Conservation (phyloP, 2,888 invertebrate species). For the Mongoloraphidia duomilia region DNA sequence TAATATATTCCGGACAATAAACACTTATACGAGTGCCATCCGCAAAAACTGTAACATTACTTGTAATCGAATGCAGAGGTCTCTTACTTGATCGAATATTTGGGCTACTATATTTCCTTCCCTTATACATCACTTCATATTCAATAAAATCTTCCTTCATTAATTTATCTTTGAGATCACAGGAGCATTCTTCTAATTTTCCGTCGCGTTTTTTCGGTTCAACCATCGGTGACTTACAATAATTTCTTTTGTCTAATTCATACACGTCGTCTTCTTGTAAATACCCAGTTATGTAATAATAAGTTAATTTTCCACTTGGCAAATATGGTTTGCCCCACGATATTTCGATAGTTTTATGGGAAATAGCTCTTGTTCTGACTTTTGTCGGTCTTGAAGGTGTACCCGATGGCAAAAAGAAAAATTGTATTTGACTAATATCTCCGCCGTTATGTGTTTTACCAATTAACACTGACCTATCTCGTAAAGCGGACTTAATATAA, state of each 20-base stretch:
- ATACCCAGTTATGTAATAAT: conserved; percentile 26
- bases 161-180: too few relatives aligned
- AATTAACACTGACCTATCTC: conserved; percentile 32
- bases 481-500: conserved; percentile 48
- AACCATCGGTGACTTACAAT: conserved; percentile 30
- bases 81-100: too few relatives aligned
- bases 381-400: conserved; percentile 31
- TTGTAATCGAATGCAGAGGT: too few relatives aligned
- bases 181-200: too few relatives aligned
- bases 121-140: too few relatives aligned
- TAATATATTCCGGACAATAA: too few relatives aligned
- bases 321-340: conserved; percentile 43
- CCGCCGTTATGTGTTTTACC: conserved; percentile 33
- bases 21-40: too few relatives aligned
- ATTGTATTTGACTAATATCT: conserved; percentile 44
- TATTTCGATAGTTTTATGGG: conserved; percentile 28
- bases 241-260: conserved; percentile 34
- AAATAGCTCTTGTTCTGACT: conserved; percentile 22
- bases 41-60: too few relatives aligned
- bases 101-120: too few relatives aligned
- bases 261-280: conserved; percentile 18
- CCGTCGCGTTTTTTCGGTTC: conserved; percentile 9
- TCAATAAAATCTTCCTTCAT: too few relatives aligned
- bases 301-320: conserved; percentile 24
- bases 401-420: conserved; percentile 48